A percentile compares a stretch with the other conserved stretches of the same genome.
Conservation (phyloP, 2,888 invertebrate genomes). For the Crossocerus cetratus region DNA sequence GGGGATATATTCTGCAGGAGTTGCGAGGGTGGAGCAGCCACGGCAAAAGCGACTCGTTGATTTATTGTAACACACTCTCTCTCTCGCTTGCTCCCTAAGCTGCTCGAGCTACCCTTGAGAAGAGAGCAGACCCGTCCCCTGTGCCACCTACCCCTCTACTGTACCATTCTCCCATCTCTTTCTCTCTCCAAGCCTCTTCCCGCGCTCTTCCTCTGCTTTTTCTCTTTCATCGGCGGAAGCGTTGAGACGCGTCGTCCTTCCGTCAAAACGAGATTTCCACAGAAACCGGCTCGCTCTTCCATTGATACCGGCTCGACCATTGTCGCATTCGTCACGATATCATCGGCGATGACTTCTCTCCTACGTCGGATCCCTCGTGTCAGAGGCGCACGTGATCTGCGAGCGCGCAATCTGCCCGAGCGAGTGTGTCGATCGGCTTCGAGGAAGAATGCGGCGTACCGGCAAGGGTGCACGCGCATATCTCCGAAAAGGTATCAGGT, state of each 20-base stretch:
- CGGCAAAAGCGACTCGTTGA: slow-evolving; percentile 59
- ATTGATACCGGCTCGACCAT: slow-evolving; percentile 43
- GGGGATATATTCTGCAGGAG: slow-evolving; percentile 45
- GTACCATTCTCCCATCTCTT: neutral
- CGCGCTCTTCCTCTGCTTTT: neutral
- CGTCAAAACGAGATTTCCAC: slow-evolving; percentile 41
- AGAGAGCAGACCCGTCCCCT: slow-evolving; percentile 6
- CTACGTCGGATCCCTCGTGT: neutral
- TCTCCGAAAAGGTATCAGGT: too few species aligned
- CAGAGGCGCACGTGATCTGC: too few species aligned
- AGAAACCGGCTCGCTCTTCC: slow-evolving; percentile 40
- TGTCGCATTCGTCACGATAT: slow-evolving; percentile 40
- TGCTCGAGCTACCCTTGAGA: slow-evolving; percentile 54
- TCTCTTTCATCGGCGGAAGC: slow-evolving; percentile 5
- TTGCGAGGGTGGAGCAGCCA: slow-evolving; percentile 63
- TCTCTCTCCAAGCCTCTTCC: neutral
- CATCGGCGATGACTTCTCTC: slow-evolving; percentile 30
- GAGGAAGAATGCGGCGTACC: too few species aligned
- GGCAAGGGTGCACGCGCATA: too few species aligned
- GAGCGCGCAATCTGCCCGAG: too few species aligned
- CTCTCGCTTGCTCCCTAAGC: slow-evolving; percentile 37
- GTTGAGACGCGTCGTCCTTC: slow-evolving; percentile 32
- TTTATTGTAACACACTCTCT: slow-evolving; percentile 66
- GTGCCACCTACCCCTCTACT: slow-evolving; percentile 20
- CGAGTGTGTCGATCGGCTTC: too few species aligned